Base-by-base conservation (phyloP, 53 echinoderm and acorn worm genomes). In the Henricia sp. region DNA sequence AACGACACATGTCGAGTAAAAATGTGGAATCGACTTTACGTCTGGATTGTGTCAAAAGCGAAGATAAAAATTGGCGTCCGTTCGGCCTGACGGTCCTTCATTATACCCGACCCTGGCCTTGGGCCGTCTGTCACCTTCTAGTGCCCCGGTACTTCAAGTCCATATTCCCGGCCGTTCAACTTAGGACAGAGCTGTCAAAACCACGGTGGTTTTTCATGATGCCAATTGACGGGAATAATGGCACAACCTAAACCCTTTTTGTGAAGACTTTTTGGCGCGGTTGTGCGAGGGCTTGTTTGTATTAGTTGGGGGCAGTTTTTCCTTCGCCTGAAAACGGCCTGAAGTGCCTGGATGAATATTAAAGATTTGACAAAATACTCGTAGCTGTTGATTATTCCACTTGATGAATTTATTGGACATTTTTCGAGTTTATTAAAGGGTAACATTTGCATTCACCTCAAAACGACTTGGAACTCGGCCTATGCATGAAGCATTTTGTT, bases 141-240 rank as follows among this genome's bases (percentile, higher is more conserved):
- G 48, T 46, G 8, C 48, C 8, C 14, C 48, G 8, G 8, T 46
- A 46, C 4, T 65, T 67, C 19, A 20, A 8, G 1, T 37, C 67
- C 67, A 3, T 14, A 4, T 34, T 19, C 35, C 37, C 55, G 76
- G 57, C 58, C 76, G 58, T 76, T 76, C 76, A 76, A 76, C 34
- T 52, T 54, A 73, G 76, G 76, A 76, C 59, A 28, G 16, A 76
- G 24, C 76, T 40, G 76, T 76, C 76, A 76, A 28, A 40, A 57
- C 23, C 59, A 14, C 41, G 59, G 76, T 59, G 60, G 27, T 40
- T 76, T 76, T 75, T 76, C 43, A 76, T 76, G 76, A 76, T 76
- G 27, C 42, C 39, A 41, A 28, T 57, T 76, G 76, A 76, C 76
- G 43, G 42, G 27, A 38, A 76, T 59, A 55, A 46, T 70, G 70